Conservation (phyloP, 2,797 vertebrate genomes). For the Scarus forsteni region DNA sequence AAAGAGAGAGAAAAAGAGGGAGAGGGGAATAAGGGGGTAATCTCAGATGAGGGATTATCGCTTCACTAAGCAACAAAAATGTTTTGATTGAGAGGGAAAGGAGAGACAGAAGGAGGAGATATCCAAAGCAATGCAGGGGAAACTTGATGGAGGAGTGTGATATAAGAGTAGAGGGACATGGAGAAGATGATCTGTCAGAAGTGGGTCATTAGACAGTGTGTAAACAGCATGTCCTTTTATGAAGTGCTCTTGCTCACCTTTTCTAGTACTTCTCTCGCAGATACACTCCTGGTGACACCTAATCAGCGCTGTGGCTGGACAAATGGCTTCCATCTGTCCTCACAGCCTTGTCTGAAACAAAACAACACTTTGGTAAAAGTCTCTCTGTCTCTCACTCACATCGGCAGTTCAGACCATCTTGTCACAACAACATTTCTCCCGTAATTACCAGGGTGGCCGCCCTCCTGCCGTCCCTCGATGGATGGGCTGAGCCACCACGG, state of each 20-base stretch:
- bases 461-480: slow-evolving; percentile 82
- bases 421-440: slow-evolving; percentile 86
- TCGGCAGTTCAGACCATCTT: slow-evolving; percentile 64
- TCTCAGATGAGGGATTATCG: slow-evolving; percentile 43
- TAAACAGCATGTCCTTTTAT: slow-evolving; percentile 68
- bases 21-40: slow-evolving; percentile 29
- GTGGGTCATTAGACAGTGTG: slow-evolving; percentile 72
- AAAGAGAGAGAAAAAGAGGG: slow-evolving; percentile 25
- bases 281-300: slow-evolving; percentile 78
- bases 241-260: slow-evolving; percentile 53
- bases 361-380: slow-evolving; percentile 82
- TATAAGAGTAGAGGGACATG: slow-evolving; percentile 13
- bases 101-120: slow-evolving; percentile 8
- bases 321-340: slow-evolving; percentile 80
- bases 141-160: slow-evolving; percentile 36
- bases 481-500: slow-evolving; percentile 80
- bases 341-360: slow-evolving; percentile 82
- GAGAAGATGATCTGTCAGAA: slow-evolving; percentile 44
- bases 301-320: slow-evolving; percentile 80
- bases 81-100: slow-evolving; percentile 49
- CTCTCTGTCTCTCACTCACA: slow-evolving; percentile 46
- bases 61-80: slow-evolving; percentile 53
- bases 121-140: slow-evolving; percentile 10
- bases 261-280: slow-evolving; percentile 50
- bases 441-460: slow-evolving; percentile 85